A percentile compares a stretch with the other conserved stretches of the same genome.
Evolutionary conservation across 2,888 invertebrate species (phyloP).

Genomic region (Pecten maximus): DNA sequence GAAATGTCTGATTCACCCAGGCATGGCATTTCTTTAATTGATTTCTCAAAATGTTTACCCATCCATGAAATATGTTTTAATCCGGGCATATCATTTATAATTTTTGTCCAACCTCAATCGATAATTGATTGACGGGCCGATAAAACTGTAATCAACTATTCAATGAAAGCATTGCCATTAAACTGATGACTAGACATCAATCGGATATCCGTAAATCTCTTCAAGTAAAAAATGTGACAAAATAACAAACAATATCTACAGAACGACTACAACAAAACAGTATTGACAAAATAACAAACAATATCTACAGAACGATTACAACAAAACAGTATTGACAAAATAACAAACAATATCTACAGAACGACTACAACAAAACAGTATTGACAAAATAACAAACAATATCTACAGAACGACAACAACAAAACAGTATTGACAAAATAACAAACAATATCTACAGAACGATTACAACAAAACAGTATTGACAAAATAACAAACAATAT

Average conservation of each 20-base stretch:
- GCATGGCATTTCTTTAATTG: constrained; percentile 19
- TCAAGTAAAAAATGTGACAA: too few species aligned
- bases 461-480: background rate
- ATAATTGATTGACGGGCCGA: background rate
- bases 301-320: background rate
- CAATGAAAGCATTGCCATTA: background rate
- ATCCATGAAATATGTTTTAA: constrained; percentile 9
- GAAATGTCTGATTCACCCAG: background rate
- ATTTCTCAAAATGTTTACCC: background rate
- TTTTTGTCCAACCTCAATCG: background rate
- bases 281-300: background rate
- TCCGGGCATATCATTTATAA: background rate
- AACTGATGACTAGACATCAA: too few species aligned
- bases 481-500: background rate
- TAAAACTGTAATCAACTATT: background rate
- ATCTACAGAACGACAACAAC: background rate
- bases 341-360: background rate
- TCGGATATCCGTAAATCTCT: too few species aligned
- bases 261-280: background rate
- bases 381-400: background rate
- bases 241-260: background rate
- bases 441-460: background rate
- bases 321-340: background rate
- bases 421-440: background rate
- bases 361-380: background rate